Base-by-base conservation (phyloP, 2,888 invertebrate genomes). In the Eumerus sabulonum region DNA sequence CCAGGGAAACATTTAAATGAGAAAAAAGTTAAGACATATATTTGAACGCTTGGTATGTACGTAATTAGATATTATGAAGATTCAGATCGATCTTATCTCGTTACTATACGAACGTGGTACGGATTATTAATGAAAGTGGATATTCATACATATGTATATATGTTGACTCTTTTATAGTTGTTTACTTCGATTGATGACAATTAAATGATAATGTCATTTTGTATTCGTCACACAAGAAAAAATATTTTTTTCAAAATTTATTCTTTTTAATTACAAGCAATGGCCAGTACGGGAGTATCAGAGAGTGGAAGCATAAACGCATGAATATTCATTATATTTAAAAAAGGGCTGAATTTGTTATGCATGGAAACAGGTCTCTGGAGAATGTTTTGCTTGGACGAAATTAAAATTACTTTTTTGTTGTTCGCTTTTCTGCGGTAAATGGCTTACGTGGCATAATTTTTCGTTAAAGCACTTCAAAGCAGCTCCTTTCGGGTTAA, bases 291-390 rank as follows among this genome's bases (percentile, higher is more conserved):
- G 11, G 7, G 16, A 11, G 66, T 66, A 71, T 66, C 64, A 76
- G 64, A 66, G 71, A 71, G 60, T 71, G 56, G 44, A 57, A 71
- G n/a, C 63, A 71, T 71, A 71, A 71, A 51, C 50, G 56, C 57
- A 71, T 71, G 71, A 71, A 71, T 71, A 71, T 71, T 71, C 71
- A 71, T 56, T 56, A 50, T 36, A 42, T 45, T 54, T 56, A 51
- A 51, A 51, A 51, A 70, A 76, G 66, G 71, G 57, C 62, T 18
- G 53, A 71, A 66, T 76, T 76, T 71, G 71, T 56, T 66, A 76
- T 76, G 76, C 71, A 76, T 66, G 71, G 60, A 76, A 76, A 76
- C 66, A 71, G 45, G 66, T 27, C 56, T 60, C 71, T 56, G 38
- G 64, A 40, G 71, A 60, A 66, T 64, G 50, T 48, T 71, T 60